Percentiles rank a stretch among this genome's conserved stretches.
Conservation (phyloP, 2,888 invertebrate genomes). For the Andricus quercusramuli region DNA sequence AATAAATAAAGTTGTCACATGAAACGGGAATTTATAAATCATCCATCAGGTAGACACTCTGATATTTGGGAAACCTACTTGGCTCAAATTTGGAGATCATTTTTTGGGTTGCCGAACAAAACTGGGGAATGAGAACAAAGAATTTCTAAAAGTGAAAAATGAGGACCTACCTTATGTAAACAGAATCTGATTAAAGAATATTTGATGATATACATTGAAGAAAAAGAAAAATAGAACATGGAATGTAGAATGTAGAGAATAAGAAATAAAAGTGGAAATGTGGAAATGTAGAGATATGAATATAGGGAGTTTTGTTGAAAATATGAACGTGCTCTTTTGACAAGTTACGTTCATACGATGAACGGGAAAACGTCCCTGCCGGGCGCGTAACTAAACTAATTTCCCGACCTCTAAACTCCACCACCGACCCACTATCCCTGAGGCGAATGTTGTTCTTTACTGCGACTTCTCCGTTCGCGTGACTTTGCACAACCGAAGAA, state of each 20-base stretch:
- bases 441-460: conserved; percentile 68
- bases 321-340: conserved; percentile 64
- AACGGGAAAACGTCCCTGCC: conserved; percentile 70
- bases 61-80: no score
- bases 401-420: conserved; percentile 71
- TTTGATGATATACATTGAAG: not conserved
- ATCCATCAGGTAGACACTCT: no score
- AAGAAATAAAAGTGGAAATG: conserved; percentile 22
- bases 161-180: no score
- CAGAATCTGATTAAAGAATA: not conserved
- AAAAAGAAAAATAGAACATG: not conserved
- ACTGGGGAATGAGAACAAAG: no score
- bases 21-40: no score
- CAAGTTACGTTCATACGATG: conserved; percentile 62
- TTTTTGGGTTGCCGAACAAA: no score
- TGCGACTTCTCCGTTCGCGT: conserved; percentile 53
- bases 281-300: conserved; percentile 13
- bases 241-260: not conserved
- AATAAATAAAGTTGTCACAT: no score
- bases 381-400: conserved; percentile 76
- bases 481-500: conserved; percentile 21
- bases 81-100: no score
- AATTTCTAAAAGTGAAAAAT: no score
- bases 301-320: conserved; percentile 4
- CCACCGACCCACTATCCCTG: conserved; percentile 56